Evolutionary conservation across 2,888 invertebrate genomes (phyloP).

Genomic region (Idaea biselata): DNA sequence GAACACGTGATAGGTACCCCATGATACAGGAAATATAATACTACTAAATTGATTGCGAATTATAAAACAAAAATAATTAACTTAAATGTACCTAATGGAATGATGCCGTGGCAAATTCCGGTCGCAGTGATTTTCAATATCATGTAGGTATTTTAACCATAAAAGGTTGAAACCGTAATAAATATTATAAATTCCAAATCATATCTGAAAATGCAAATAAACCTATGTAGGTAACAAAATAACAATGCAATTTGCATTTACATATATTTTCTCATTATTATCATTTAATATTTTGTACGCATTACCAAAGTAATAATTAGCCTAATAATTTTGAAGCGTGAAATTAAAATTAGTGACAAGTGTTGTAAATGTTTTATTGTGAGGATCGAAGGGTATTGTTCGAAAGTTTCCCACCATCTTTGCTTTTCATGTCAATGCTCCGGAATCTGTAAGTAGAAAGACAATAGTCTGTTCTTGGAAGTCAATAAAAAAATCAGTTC

Average conservation of each 20-base stretch:
- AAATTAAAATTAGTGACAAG: constrained; percentile 1
- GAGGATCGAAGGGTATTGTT: not conserved
- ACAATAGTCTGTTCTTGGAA: too few species aligned
- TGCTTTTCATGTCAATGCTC: not conserved
- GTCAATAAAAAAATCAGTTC: too few species aligned
- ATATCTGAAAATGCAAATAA: not conserved
- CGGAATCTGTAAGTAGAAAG: not conserved
- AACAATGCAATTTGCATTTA: not conserved
- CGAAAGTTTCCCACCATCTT: not conserved
- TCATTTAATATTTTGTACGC: not conserved
- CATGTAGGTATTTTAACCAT: not conserved
- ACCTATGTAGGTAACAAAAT: not conserved
- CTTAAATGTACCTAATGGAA: too few species aligned
- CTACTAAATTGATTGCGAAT: too few species aligned
- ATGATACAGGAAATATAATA: too few species aligned
- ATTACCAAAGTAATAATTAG: not conserved
- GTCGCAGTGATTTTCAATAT: not conserved
- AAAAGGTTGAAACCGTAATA: not conserved
- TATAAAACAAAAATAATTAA: too few species aligned
- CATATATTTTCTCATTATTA: not conserved
- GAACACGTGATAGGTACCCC: too few species aligned
- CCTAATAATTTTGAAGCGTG: not conserved
- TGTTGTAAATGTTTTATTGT: not conserved
- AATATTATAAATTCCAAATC: not conserved
- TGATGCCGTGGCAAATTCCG: not conserved